Conservation (phyloP, 2,113 vertebrate species). For the Collichthys lucidus region DNA sequence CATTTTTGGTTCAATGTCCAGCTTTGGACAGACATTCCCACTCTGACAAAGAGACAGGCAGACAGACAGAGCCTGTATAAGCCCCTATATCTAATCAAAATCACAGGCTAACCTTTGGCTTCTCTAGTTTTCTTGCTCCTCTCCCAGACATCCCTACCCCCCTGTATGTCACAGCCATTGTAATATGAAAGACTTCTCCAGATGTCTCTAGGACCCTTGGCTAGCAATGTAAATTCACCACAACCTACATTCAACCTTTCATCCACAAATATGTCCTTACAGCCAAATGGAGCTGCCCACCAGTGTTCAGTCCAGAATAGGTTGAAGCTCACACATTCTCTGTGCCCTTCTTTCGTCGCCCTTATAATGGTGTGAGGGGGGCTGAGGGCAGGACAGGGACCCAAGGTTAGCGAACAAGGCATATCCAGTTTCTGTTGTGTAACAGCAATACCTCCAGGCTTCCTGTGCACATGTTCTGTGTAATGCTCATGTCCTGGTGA, state of each 20-base stretch:
- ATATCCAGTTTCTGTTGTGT: slow-evolving; percentile 83
- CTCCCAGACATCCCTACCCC: not conserved
- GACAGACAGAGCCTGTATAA: not conserved
- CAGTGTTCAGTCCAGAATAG: slow-evolving; percentile 43
- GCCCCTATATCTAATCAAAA: slow-evolving; percentile 67
- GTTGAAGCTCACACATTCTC: slow-evolving; percentile 71
- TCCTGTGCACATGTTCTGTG: slow-evolving; percentile 80
- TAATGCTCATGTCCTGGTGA: slow-evolving; percentile 73
- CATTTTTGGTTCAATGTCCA: slow-evolving; percentile 54
- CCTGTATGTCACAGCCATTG: slow-evolving; percentile 75
- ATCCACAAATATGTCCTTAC: slow-evolving; percentile 17
- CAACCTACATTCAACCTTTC: slow-evolving; percentile 14
- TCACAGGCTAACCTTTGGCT: slow-evolving; percentile 50
- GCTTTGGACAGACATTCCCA: not conserved
- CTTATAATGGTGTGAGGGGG: slow-evolving; percentile 71
- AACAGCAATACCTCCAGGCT: slow-evolving; percentile 78
- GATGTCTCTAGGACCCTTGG: slow-evolving; percentile 77
- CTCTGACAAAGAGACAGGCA: no score
- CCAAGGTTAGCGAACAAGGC: slow-evolving; percentile 80
- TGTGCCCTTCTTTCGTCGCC: slow-evolving; percentile 73
- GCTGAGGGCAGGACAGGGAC: slow-evolving; percentile 71
- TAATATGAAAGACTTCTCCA: slow-evolving; percentile 81
- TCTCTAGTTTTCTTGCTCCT: slow-evolving; percentile 64
- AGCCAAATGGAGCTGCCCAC: slow-evolving; percentile 12
- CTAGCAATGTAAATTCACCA: slow-evolving; percentile 26